phyloP scores from a whole-genome alignment of 2,113 vertebrate genomes.

The Rhabdomys dilectus region DNA sequence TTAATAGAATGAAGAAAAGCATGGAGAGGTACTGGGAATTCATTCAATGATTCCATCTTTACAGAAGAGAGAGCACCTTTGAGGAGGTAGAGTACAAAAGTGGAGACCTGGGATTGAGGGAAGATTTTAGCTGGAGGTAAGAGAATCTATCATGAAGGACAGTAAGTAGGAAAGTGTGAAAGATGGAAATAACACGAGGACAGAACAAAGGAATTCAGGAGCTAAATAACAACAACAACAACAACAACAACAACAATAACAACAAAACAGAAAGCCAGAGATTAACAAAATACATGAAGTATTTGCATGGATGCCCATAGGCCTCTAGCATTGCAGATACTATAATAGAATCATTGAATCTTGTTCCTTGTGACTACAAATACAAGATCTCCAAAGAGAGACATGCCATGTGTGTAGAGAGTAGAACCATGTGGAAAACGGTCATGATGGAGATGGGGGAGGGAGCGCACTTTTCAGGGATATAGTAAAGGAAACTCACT shows the following conservation, averaged over 20 bases:
- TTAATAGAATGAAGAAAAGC: background rate
- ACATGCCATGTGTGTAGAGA: background rate
- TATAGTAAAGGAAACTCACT: background rate
- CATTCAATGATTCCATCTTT: background rate
- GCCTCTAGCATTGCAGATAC: background rate
- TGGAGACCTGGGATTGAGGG: background rate
- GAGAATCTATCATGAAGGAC: background rate
- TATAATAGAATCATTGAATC: background rate
- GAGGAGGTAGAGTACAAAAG: background rate
- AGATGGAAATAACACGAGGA: background rate
- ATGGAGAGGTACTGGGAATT: background rate
- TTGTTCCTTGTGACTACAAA: background rate
- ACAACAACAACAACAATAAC: no score
- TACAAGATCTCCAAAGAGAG: background rate
- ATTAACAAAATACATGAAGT: background rate
- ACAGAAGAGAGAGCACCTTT: background rate
- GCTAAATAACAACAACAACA: no score
- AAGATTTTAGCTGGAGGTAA: background rate
- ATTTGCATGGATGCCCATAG: background rate
- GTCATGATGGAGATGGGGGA: accelerated
- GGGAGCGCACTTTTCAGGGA: background rate
- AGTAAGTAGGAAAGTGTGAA: constrained; percentile 20
- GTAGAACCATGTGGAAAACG: background rate
- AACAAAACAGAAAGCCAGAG: background rate
- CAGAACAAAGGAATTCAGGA: background rate